Base-by-base conservation (phyloP, 1,140 invertebrate genomes). In the Holcopasites calliopsidis region DNA sequence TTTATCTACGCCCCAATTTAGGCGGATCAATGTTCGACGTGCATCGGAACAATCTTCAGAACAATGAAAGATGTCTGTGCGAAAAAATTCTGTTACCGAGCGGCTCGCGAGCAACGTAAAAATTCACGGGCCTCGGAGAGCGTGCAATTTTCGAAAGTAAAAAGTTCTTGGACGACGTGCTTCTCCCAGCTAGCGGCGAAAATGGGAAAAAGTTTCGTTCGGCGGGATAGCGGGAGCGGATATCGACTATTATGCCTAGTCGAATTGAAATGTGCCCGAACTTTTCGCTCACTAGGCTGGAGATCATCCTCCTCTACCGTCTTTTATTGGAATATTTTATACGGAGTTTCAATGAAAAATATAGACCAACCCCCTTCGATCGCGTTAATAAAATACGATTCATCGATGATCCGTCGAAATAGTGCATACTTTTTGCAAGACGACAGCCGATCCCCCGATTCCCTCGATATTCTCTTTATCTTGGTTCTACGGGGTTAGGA, bases 301-400 rank as follows among this genome's bases (percentile, higher is more conserved):
- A 28, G 23, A 40, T 62, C 10, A 3, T 33, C 8, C 13, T 13
- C 16, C 4, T 38, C 35, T 2, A n/a, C 1, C 8, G 18, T 7
- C 26, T 62, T 66, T 66, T 55, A 74, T 74, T 57, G 38, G 40
- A 74, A 74, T 74, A 74, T 66, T 44, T 65, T 33, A 40, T 42
- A 18, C 13, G 28, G 10, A n/a, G 3, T 2, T 8, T 11, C 8
- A 2, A 18, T 13, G 44, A 33, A 28, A 58, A 57, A 58, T 28
- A 49, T 11, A 11, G 31, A 31, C 11, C 13, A 11, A 23, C 3
- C 31, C 4, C 8, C 7, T 18, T n/a, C 18, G 11, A 18, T 71
- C 57, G 23, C 4, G 26, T n/a, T 65, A 55, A 55, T 73, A 35
- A 65, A 65, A 65, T 55, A 72, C 13, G 16, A 50, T 52, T 13